Base-by-base conservation (phyloP, 2,113 vertebrate genomes). In the Ciconia boyciana region DNA sequence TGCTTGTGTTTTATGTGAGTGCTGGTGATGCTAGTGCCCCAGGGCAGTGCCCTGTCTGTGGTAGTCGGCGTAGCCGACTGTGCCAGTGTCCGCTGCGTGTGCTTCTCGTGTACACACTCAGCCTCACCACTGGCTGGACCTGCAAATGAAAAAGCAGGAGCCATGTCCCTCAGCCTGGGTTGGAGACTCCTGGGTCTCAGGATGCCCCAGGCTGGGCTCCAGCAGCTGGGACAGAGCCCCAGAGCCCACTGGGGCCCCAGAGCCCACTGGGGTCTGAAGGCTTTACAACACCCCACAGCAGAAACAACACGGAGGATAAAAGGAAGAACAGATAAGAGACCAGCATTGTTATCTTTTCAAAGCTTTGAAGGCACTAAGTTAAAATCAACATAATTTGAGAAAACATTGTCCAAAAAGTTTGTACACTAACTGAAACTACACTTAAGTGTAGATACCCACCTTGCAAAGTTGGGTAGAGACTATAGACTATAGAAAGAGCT, bases 21-120 rank as follows among this genome's bases (percentile, higher is more conserved):
- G 32, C 31, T 54, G 36, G 49, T 22, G 61, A 43, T 1, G 5
- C 13, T 49, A 34, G 41, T 26, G 51, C 21, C 13, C 16, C 7
- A 6, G 22, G 29, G 28, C 24, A 83, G 20, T 36, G 32, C 16
- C 11, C 34, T 28, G 10, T 22, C 14, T 58, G n/a, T 41, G 18
- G 24, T 7, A 49, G 29, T 6, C 1, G 1, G 10, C 43, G 29
- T 18, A 58, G 25, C 16, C 4, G 2, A 29, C 24, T 15, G 8
- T 19, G 43, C n/a, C 43, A 76, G 61, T n/a, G 43, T 49, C n/a
- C 29, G 66, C 29, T 49, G 19, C 1, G 1, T 49, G 12, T 31
- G 13, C n/a, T n/a, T 49, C 31, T 77, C 2, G 0, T 29, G 10
- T n/a, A n/a, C 7, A 51, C 52, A 34, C 24, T 62, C 36, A 74